Base-by-base conservation (phyloP, 2,797 vertebrate species). In the Pygocentrus nattereri region DNA sequence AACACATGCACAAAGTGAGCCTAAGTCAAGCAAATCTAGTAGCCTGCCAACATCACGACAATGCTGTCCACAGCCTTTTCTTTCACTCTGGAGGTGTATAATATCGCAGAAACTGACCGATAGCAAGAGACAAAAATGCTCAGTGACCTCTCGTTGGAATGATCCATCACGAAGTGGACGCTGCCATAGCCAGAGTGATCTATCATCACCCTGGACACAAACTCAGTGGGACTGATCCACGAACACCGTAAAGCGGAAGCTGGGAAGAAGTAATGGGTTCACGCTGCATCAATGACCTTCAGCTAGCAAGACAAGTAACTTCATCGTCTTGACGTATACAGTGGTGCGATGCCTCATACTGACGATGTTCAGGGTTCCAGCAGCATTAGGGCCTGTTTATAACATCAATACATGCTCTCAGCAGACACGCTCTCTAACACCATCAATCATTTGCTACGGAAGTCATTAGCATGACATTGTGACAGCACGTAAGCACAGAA, bases 131-230 rank as follows among this genome's bases (percentile, higher is more conserved):
- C 16, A 38, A 30, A 64, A 64, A 34, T 34, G 61, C 61, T 64
- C 61, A 64, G 61, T 64, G 61, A 64, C 31, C 61, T 64, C 61
- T 34, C 30, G 16, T 64, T 38, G 30, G 61, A 64, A 64, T 11
- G 61, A 64, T 64, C 30, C 61, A 64, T 64, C 61, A 64, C 16
- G 1, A 30, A 64, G 18, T 34, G 30, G 30, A 34, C 12, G 31
- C 61, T 64, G 61, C 30, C 18, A 21, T 25, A 64, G 61, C 61
- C 3, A 8, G 61, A 18, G 61, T 10, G 27, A 61, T 61, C 59
- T 61, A 25, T 61, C 59, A 61, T 61, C 59, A 61, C 25, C 59
- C 59, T 15, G 3, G 59, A 34, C 61, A 34, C 61, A 64, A 64
- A 64, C 61, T 34, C 61, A 18, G 30, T 21, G 31, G 61, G 61